phyloP scores from a whole-genome alignment of 2,888 invertebrate genomes.

The Tupiocoris notatus region DNA sequence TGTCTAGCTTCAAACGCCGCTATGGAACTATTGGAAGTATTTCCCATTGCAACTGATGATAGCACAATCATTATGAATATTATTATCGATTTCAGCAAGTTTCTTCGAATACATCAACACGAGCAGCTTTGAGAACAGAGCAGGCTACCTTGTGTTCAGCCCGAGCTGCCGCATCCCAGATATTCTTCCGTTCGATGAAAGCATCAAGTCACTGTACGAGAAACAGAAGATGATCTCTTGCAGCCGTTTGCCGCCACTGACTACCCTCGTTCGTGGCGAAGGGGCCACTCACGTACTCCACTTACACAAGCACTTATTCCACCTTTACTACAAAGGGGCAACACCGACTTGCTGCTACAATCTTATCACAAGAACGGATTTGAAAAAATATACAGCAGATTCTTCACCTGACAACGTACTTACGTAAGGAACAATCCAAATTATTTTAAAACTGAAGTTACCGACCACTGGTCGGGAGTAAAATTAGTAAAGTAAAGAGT shows the following conservation, averaged over 20 bases:
- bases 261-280: conserved; percentile 41
- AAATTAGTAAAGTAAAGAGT: no score
- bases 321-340: conserved; percentile 8
- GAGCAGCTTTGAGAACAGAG: background rate
- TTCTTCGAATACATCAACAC: conserved; percentile 42
- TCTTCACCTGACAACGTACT: conserved; percentile 48
- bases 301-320: conserved; percentile 1
- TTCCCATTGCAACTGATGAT: no score
- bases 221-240: conserved; percentile 56
- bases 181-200: conserved; percentile 57
- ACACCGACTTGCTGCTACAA: conserved; percentile 52
- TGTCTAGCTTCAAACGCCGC: no score
- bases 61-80: background rate
- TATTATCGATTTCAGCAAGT: conserved; percentile 33
- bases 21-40: no score
- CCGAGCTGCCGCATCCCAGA: conserved; percentile 65
- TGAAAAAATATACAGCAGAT: conserved; percentile 5
- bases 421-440: conserved; percentile 45
- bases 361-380: conserved; percentile 50
- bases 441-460: no score
- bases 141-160: conserved; percentile 60
- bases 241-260: conserved; percentile 46
- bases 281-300: conserved; percentile 35
- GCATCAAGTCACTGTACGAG: conserved; percentile 59
- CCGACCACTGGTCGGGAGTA: no score